phyloP scores from a whole-genome alignment of 2,888 invertebrate genomes.

The Drosophila ustulata region DNA sequence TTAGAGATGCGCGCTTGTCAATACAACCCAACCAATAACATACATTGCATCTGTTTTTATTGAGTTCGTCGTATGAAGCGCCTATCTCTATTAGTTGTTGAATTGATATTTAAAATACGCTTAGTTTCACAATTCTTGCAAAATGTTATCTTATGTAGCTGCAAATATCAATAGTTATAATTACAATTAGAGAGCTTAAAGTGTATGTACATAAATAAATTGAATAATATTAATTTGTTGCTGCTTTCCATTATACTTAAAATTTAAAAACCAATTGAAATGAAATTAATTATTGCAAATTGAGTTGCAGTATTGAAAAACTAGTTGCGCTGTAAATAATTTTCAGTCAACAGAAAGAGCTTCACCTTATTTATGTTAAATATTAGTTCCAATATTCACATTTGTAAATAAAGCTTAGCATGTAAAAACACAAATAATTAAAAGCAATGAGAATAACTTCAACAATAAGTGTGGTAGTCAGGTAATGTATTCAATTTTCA shows the following conservation, averaged over 20 bases:
- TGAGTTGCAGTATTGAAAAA: not conserved
- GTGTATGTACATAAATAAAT: slow-evolving; percentile 45
- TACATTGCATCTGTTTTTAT: not conserved
- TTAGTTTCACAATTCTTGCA: slow-evolving; percentile 21
- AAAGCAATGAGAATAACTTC: not conserved
- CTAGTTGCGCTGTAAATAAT: no score
- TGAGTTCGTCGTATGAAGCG: not conserved
- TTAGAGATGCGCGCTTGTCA: not conserved
- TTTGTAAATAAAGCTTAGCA: slow-evolving; percentile 9
- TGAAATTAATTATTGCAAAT: not conserved
- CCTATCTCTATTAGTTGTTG: slow-evolving; percentile 29
- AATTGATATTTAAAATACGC: slow-evolving; percentile 30
- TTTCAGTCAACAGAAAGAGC: not conserved
- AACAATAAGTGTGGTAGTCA: not conserved
- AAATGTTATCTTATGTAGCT: slow-evolving; percentile 32
- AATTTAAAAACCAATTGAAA: slow-evolving; percentile 1
- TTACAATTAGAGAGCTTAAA: slow-evolving; percentile 16
- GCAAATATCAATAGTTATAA: slow-evolving; percentile 49
- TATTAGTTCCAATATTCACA: not conserved
- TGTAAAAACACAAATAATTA: slow-evolving; percentile 20
- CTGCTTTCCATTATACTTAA: slow-evolving; percentile 21
- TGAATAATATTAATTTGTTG: slow-evolving; percentile 23
- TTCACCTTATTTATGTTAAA: not conserved
- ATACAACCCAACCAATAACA: not conserved
- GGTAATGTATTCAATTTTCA: slow-evolving; percentile 20